Evolutionary conservation across 2,113 vertebrate species (phyloP), one percentile per base, ranked within the genome.

Genomic region (Sylvilagus bachmani): DNA sequence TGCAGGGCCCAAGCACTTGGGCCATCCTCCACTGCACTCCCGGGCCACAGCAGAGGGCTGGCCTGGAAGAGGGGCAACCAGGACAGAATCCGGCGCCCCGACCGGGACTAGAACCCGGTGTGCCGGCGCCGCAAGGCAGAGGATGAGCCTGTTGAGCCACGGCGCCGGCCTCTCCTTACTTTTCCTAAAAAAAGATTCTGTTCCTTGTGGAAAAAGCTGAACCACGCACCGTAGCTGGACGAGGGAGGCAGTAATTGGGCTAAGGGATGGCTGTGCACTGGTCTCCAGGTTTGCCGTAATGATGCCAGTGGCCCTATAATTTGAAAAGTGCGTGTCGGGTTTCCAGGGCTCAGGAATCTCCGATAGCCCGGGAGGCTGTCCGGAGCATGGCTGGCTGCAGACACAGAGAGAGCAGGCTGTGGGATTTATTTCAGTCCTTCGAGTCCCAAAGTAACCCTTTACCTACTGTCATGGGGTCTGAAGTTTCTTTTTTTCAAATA

Each of bases 181-280:
- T 86, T 82, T 95, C 92, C 89, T 92, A 58, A 90, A 92, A 93
- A 85, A 77, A 74, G 78, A 83, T 67, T 87, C 71, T 38, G 6
- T 82, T 81, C 27, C 86, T n/a, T 66, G 93, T 93, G 94, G 92
- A 73, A 90, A 92, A 93, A 79, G 75, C 61, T 19, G 38, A 70
- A 58, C 62, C 70, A n/a, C 44, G 36, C 44, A 27, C n/a, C 22
- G 44, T 31, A 25, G 75, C 89, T 73, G 83, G 80, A 74, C n/a
- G 33, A 12, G 74, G 53, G 62, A 87, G 51, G 64, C 0, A 0
- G 27, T 77, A 71, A n/a, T 51, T 36, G 33, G 25, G 49, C 17
- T 55, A 67, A 53, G 66, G 17, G 25, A 0, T 13, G 16, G 58
- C 51, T 16, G 49, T 51, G 67, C 24, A 27, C 62, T 8, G 22